Conservation (phyloP, 2,797 vertebrate species). For the Danio albolineatus region DNA sequence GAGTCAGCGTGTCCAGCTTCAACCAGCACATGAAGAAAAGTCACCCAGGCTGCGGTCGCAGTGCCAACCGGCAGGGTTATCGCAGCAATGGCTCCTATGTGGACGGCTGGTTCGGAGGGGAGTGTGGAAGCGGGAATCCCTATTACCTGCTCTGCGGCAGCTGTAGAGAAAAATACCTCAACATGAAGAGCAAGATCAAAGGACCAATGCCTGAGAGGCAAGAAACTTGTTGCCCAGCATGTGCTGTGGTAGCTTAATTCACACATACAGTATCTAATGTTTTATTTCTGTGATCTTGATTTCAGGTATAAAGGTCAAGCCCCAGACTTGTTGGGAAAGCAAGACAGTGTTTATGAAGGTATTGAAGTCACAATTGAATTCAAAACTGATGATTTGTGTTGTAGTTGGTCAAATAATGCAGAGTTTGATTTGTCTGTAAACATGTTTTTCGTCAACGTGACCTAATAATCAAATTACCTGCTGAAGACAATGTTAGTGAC, state of each 20-base stretch:
- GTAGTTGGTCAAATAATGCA: too few relatives aligned
- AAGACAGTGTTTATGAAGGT: constrained; percentile 99
- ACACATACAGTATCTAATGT: neutral
- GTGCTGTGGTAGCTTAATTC: neutral
- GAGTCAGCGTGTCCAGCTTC: constrained; percentile 94
- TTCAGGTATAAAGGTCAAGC: constrained; percentile 95
- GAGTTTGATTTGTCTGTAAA: too few relatives aligned
- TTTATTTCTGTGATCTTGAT: constrained; percentile 43
- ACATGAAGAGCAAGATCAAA: constrained; percentile 92
- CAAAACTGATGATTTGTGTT: too few relatives aligned
- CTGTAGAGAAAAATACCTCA: constrained; percentile 94
- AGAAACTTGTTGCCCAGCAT: neutral
- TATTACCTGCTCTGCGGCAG: constrained; percentile 93
- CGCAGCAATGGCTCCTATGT: constrained; percentile 98
- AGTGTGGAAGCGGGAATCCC: constrained; percentile 96
- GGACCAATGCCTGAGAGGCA: constrained; percentile 90
- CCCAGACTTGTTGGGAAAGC: constrained; percentile 96
- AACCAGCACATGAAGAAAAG: constrained; percentile 99
- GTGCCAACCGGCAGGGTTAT: constrained; percentile 96
- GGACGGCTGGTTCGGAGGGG: constrained; percentile 97
- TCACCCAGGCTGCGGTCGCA: constrained; percentile 94
- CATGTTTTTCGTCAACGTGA: too few relatives aligned
- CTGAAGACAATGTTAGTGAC: too few relatives aligned
- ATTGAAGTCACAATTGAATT: too few relatives aligned
- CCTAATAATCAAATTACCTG: too few relatives aligned